phyloP scores from a whole-genome alignment of 2,113 vertebrate species.

The Ceyx cyanopectus region DNA sequence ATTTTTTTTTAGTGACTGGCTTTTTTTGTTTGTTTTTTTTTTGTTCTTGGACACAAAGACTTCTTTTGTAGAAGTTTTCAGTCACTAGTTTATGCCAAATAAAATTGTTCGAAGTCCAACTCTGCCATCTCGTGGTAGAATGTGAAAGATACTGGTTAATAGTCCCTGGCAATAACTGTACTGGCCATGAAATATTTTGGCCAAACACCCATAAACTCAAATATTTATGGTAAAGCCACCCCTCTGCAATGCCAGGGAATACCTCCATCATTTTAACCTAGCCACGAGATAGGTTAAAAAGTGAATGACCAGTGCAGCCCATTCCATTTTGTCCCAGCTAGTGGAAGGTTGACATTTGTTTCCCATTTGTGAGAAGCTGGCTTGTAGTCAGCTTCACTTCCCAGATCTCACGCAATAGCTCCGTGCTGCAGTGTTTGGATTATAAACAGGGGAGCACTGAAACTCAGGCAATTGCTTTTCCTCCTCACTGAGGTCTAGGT shows the following conservation, averaged over 20 bases:
- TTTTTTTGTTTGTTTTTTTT: background rate
- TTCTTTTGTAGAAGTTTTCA: background rate
- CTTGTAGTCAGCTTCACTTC: constrained; percentile 48
- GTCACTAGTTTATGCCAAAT: background rate
- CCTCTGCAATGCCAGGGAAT: background rate
- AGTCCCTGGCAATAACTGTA: fast-evolving
- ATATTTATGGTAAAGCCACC: background rate
- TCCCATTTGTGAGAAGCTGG: constrained; percentile 54
- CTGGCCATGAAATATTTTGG: background rate
- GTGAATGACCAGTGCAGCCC: background rate
- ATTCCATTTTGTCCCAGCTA: background rate
- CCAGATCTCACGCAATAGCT: constrained; percentile 57
- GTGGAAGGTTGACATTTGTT: constrained; percentile 59
- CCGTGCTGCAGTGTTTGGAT: constrained; percentile 19
- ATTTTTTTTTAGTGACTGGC: background rate
- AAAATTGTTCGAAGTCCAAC: background rate
- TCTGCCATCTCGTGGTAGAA: constrained; percentile 61
- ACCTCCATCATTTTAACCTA: background rate
- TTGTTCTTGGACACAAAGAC: background rate
- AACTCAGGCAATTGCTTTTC: constrained; percentile 49
- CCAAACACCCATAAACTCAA: background rate
- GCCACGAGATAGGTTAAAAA: background rate
- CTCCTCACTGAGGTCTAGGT: constrained; percentile 34
- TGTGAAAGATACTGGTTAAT: background rate
- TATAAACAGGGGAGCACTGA: constrained; percentile 66